Evolutionary conservation across 2,797 vertebrate species (phyloP), one percentile per base, ranked within the genome.

Genomic region (Darevskia nairensis): DNA sequence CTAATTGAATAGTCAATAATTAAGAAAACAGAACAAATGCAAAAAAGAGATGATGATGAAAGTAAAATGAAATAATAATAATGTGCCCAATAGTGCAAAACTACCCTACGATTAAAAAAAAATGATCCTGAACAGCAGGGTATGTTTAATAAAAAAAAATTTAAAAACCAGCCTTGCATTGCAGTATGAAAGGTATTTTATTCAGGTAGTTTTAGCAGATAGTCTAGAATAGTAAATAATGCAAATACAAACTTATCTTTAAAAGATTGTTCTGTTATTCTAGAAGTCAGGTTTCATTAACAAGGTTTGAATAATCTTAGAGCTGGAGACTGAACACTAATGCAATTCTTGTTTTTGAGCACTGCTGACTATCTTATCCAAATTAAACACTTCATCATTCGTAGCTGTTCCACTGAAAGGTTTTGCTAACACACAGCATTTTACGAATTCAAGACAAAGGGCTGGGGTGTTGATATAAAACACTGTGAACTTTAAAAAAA

Each of bases 111-210:
- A 50, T 50, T 50, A 6, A 13, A 13, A 4, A 27, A 32, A 69
- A 78, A 69, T 69, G 5, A 68, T 69, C 15, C 32, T 59, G 64
- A 35, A 39, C 55, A 84, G 59, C 9, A 44, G 44, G 27, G 21
- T 79, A 8, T 64, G 81, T 61, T 77, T 88, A 88, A 10, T 85
- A 1, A 77, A 41, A 41, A 41, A 41, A 41, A 41, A 41, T 35
- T 35, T 46, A 15, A 8, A 50, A 50, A 66, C 0, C 32, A 61
- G 0, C 25, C 7, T 86, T 46, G 76, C 0, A 66, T 8, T 8
- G 72, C 1, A 88, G 91, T 35, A 41, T 39, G 76, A 64, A 17
- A 46, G 84, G 13, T 79, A 89, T 85, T 92, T 90, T 76, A 91
- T 29, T 7, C 50, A 11, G 25, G 41, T 59, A 90, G 50, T 88